These are phyloP conservation scores for Scaeva pyrastri DNA, from an alignment of 2,888 invertebrate genomes.

Conservation along the genomic window DNA sequence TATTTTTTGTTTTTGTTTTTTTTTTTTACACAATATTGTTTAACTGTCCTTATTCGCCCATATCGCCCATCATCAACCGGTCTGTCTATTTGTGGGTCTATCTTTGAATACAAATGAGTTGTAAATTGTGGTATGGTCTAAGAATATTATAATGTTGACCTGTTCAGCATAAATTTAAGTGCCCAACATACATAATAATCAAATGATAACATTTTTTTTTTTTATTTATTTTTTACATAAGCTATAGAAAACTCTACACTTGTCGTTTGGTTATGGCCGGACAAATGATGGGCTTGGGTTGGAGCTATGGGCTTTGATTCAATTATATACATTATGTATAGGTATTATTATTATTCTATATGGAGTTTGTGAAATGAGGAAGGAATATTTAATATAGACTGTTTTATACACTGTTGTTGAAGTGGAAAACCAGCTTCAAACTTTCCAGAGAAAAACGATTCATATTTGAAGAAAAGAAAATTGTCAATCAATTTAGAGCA, in stretches of 20 bases:
- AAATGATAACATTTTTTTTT: no score
- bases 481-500: not conserved
- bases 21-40: not conserved
- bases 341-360: conserved; percentile 19
- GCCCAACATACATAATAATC: conserved; percentile 36
- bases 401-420: not conserved
- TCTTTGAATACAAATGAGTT: conserved; percentile 24
- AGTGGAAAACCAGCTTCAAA: not conserved
- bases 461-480: not conserved
- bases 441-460: not conserved
- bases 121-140: not conserved
- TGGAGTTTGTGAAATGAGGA: conserved; percentile 25
- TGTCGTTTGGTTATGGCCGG: not conserved
- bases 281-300: no score
- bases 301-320: conserved; percentile 26
- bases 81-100: conserved; percentile 25
- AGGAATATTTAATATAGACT: conserved; percentile 28
- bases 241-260: conserved; percentile 15
- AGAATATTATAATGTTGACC: not conserved
- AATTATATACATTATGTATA: no score
- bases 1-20: not conserved
- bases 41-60: conserved; percentile 17
- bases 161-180: conserved; percentile 34
- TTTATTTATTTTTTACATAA: not conserved
- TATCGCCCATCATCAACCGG: conserved; percentile 2